These are phyloP conservation scores for Dolichotis patagonum DNA, from an alignment of 2,113 vertebrate genomes.

Conservation along the genomic window DNA sequence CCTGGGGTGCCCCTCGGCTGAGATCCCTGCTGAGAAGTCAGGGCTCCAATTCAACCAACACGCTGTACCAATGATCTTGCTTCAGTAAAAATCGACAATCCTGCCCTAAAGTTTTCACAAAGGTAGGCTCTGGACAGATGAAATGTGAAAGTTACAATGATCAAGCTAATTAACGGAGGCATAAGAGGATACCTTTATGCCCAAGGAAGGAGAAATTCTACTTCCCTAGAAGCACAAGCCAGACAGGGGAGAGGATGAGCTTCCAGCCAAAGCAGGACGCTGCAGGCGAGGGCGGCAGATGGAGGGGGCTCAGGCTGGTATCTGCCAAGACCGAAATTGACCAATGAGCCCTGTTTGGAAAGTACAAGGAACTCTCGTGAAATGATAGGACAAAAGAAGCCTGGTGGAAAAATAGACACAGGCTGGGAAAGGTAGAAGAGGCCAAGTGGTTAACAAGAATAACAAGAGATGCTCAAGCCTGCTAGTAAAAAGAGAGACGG, in stretches of 20 bases:
- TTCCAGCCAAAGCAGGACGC: too few relatives aligned
- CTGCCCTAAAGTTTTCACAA: not conserved
- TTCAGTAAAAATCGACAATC: fast-evolving
- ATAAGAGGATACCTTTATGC: not conserved
- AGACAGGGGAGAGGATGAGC: not conserved
- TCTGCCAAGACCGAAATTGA: not conserved
- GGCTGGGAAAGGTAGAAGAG: not conserved
- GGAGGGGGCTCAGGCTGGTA: fast-evolving
- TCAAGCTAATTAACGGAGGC: not conserved
- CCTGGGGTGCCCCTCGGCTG: fast-evolving
- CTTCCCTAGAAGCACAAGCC: not conserved
- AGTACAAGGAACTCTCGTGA: too few relatives aligned
- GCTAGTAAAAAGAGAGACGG: not conserved
- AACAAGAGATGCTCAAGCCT: not conserved
- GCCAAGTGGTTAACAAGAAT: fast-evolving
- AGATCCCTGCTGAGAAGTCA: not conserved
- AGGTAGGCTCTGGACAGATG: not conserved
- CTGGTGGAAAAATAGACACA: not conserved
- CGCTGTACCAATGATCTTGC: fast-evolving
- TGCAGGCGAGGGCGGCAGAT: not conserved
- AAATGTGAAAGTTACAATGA: not conserved
- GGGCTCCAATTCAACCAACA: not conserved
- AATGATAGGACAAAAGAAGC: not conserved
- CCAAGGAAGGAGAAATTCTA: not conserved
- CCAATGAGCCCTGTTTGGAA: fast-evolving